Percentiles rank a stretch among this genome's conserved stretches.
These are phyloP conservation scores for Rousettus madagascariensis DNA, from an alignment of 2,797 vertebrate genomes.

Conservation along the genomic window DNA sequence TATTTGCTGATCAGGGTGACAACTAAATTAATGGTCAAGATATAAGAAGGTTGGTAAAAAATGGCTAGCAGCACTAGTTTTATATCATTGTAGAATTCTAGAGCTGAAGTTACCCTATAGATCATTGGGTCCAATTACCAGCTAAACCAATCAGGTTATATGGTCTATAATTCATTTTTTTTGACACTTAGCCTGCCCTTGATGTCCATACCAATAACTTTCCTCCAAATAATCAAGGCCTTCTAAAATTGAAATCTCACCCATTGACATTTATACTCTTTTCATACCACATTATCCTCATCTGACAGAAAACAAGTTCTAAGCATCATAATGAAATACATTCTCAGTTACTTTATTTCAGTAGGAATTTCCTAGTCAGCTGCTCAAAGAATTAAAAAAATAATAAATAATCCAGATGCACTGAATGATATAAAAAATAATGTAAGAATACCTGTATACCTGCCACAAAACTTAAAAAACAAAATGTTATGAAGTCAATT, in stretches of 20 bases:
- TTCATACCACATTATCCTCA: not conserved
- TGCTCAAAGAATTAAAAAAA: not conserved
- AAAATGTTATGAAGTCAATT: constrained; percentile 30
- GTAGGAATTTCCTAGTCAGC: not conserved
- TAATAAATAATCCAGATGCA: not conserved
- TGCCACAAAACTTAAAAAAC: constrained; percentile 37
- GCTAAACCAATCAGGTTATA: not conserved
- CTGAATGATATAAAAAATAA: not conserved
- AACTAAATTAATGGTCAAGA: not conserved
- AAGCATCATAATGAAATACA: constrained; percentile 29
- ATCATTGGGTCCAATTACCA: not conserved
- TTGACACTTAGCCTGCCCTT: not conserved
- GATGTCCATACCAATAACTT: not conserved
- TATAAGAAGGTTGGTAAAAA: constrained; percentile 19
- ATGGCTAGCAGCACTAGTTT: not conserved
- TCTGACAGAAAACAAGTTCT: not conserved
- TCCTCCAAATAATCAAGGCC: not conserved
- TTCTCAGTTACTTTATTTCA: constrained; percentile 23
- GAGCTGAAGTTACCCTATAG: constrained; percentile 15
- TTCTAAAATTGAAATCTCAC: constrained; percentile 11
- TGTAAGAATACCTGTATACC: not conserved
- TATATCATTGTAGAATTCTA: not conserved
- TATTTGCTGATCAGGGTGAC: not conserved
- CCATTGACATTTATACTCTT: not conserved
- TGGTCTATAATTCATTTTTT: constrained; percentile 7